Evolutionary conservation across 2,888 invertebrate genomes (phyloP), one percentile per base, ranked within the genome.

Genomic region (Drosophila flavopinicola): DNA sequence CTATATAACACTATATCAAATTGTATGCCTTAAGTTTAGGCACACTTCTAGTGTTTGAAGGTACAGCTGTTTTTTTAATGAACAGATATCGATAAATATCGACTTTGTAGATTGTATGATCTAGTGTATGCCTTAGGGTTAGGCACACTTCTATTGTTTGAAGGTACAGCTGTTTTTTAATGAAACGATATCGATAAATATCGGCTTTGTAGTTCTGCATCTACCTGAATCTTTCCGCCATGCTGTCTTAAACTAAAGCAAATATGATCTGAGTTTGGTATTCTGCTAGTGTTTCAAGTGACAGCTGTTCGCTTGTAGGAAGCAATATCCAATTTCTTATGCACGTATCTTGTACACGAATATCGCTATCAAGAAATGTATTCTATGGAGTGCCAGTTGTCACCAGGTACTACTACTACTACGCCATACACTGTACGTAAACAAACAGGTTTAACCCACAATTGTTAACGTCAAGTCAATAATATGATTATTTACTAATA

Each of bases 371-470:
- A 70, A 41, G 33, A 53, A 47, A 63, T 47, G 41, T 47, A 38
- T 47, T 37, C 33, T 47, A 37, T 37, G 35, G 45, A 49, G 35
- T 30, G 25, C 13, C 17, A n/a, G n/a, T n/a, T 15, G 35, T 25
- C 37, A 15, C 17, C 38, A 30, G 48, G 30, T 32, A 30, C 38
- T 35, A 44, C 29, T 32, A 30, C 38, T 35, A 44, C 29, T 20
- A 20, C 20, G 20, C 37, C 6, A 54, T 35, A 23, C 7, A 6
- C n/a, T 17, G 39, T 39, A 53, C 65, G 54, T 67, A 57, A 57
- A 65, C 49, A 66, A 75, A 75, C 75, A 29, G 65, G 75, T 75
- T 75, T 63, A 69, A 58, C 61, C 70, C 63, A 63, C 64, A 60
- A 35, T 54, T 68, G 64, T 64, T 52, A 61, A 33, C 39, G 75